Percentiles rank a stretch among this genome's conserved stretches.
Conservation (phyloP, 2,113 vertebrate species). For the Cervus canadensis region DNA sequence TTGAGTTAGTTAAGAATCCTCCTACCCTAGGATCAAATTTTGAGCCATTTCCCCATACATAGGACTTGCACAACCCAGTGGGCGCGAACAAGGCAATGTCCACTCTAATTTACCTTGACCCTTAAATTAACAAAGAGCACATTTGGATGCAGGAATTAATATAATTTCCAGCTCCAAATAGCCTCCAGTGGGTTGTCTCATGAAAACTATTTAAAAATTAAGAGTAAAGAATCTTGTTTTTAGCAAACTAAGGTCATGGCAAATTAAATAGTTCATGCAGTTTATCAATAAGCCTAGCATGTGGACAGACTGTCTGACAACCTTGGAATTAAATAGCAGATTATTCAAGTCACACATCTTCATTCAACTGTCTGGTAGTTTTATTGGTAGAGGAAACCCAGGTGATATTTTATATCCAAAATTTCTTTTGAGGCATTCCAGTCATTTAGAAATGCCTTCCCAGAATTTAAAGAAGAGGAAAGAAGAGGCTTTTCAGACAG, state of each 20-base stretch:
- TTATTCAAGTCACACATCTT: slow-evolving; percentile 14
- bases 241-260: neutral
- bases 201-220: slow-evolving; percentile 32
- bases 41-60: neutral
- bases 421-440: slow-evolving; percentile 38
- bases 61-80: neutral
- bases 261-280: neutral
- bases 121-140: neutral
- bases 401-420: slow-evolving; percentile 45
- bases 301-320: neutral
- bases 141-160: neutral
- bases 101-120: neutral
- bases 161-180: neutral
- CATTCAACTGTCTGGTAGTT: slow-evolving; percentile 15
- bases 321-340: neutral
- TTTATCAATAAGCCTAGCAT: neutral
- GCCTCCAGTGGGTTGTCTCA: neutral
- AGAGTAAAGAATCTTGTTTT: neutral
- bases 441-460: slow-evolving; percentile 30
- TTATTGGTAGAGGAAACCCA: slow-evolving; percentile 6
- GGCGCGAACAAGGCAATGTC: neutral
- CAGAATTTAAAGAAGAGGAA: slow-evolving; percentile 26
- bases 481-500: slow-evolving; percentile 40
- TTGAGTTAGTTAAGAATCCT: neutral
- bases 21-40: neutral